Conservation (phyloP, 2,888 invertebrate species). For the Neoscelio sp. region DNA sequence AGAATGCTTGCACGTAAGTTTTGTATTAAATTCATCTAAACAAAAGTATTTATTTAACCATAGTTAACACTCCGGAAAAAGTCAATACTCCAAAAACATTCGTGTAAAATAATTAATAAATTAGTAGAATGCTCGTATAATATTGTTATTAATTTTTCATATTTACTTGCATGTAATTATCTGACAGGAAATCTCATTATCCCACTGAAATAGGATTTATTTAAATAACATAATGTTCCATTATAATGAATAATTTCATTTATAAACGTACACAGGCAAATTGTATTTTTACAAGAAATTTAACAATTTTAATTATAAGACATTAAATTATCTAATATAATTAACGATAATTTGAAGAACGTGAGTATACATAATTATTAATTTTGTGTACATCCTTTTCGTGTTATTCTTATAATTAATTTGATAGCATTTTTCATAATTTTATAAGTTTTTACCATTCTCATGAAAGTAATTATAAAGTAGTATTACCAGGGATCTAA, state of each 20-base stretch:
- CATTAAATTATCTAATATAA: too few relatives aligned
- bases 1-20: constrained; percentile 3
- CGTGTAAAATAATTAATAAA: constrained; percentile 14
- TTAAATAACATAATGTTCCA: constrained; percentile 9
- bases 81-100: constrained; percentile 11
- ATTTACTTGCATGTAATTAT: constrained; percentile 16
- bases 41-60: constrained; percentile 33
- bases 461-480: too few relatives aligned
- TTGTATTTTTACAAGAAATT: constrained; percentile 12
- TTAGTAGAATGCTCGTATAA: constrained; percentile 14
- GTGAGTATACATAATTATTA: too few relatives aligned
- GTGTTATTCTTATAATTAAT: too few relatives aligned
- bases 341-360: too few relatives aligned
- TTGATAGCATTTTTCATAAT: too few relatives aligned
- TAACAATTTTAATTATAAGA: constrained; percentile 22
- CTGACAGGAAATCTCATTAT: constrained; percentile 10
- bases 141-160: constrained; percentile 1
- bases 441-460: too few relatives aligned
- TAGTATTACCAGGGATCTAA: too few relatives aligned
- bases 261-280: too few relatives aligned
- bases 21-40: background rate
- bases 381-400: too few relatives aligned
- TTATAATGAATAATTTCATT: constrained; percentile 9
- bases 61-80: constrained; percentile 10
- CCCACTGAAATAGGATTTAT: background rate